Evolutionary conservation across 2,888 invertebrate genomes (phyloP), one percentile per base, ranked within the genome.

Genomic region (Spilarctia lutea): DNA sequence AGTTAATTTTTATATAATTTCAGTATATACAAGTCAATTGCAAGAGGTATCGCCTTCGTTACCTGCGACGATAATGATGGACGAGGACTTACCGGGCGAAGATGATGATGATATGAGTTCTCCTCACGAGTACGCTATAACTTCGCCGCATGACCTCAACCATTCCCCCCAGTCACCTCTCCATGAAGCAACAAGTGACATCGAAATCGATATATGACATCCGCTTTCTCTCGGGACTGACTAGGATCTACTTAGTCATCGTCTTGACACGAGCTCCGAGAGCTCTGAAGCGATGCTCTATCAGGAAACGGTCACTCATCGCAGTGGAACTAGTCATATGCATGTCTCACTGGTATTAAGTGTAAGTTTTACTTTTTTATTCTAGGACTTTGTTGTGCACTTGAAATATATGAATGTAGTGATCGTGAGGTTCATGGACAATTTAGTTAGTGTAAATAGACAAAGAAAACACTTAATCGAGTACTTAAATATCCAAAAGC

Each of bases 21-120:
- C 91, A 95, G 95, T 94, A 24, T 95, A 92, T 83, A 91, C 93
- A 81, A 95, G 93, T 89, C 94, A 96, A 86, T 90, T 96, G 83
- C 93, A 94, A 90, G 95, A 94, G 79, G 92, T 95, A 35, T 93
- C 96, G 1, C 92, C 95, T 0, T 95, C 95, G 8, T 88, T 96
- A 80, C 96, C 96, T 4, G 96, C 96, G n/a, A 88, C 96, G 13
- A 96, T 96, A 88, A 92, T 96, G 91, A 96, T 96, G 95, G 96
- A 96, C 72, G 96, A 96, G 75, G 95, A 95, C 18, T 81, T 91
- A 7, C 84, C 89, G 0, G 90, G 86, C 0, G 94, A 94, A 0
- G 89, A 91, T 0, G 94, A 93, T 2, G 94, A 94, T 65, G 94
- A 94, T 10, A 81, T 91, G 68, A 93, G 92, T 72, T 95, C 95